Evolutionary conservation across 2,113 vertebrate species (phyloP).

Genomic region (Pygoscelis antarcticus): DNA sequence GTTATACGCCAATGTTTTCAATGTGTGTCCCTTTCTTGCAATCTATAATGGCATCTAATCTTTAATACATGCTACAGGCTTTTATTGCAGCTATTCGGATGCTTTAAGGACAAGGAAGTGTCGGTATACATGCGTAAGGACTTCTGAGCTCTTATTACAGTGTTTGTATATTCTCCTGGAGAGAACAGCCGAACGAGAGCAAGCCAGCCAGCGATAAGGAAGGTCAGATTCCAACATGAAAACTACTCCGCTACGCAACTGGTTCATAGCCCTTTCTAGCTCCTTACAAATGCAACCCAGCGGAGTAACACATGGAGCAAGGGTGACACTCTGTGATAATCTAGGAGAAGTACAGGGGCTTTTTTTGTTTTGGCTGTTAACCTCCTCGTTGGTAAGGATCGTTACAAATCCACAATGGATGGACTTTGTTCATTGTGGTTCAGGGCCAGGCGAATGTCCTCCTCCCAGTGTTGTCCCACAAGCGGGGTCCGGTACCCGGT

Average conservation of each 20-base stretch:
- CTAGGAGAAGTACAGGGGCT: not conserved
- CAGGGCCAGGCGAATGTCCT: not conserved
- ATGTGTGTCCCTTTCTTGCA: not conserved
- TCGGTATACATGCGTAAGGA: not conserved
- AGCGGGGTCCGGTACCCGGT: too few relatives aligned
- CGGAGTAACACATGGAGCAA: not conserved
- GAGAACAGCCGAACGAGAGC: accelerated
- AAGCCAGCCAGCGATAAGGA: not conserved
- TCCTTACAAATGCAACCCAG: not conserved
- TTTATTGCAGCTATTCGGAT: not conserved
- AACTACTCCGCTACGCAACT: accelerated
- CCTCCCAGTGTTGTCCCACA: not conserved
- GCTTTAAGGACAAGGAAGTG: not conserved
- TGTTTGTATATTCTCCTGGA: not conserved
- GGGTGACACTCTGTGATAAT: not conserved
- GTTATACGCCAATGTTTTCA: accelerated
- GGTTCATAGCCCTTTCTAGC: not conserved
- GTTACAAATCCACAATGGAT: accelerated
- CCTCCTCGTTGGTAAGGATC: accelerated
- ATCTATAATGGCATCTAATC: not conserved
- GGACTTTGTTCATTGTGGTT: not conserved
- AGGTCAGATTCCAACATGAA: not conserved
- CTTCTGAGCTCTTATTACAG: not conserved
- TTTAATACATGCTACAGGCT: too few relatives aligned
- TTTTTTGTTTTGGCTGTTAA: too few relatives aligned